phyloP scores from a whole-genome alignment of 1,140 invertebrate genomes.

The Dryas iulia region DNA sequence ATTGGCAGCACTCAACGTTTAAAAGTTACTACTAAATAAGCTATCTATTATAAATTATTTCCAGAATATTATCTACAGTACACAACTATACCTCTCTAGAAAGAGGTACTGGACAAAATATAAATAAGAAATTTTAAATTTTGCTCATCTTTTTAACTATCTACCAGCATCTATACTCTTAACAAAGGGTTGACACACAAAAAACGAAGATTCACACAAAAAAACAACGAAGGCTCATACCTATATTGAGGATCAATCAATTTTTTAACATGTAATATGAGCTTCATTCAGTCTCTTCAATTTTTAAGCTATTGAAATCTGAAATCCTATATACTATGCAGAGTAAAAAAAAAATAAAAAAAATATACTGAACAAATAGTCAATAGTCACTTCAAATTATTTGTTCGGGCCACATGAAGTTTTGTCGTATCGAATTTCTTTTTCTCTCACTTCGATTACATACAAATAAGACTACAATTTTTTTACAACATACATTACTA shows the following conservation, averaged over 20 bases:
- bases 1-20: too few relatives aligned
- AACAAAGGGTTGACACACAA: too few relatives aligned
- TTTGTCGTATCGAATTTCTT: conserved; percentile 65
- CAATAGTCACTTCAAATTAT: conserved; percentile 78
- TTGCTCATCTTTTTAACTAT: too few relatives aligned
- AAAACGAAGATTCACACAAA: too few relatives aligned
- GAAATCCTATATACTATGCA: conserved; percentile 65
- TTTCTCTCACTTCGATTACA: conserved; percentile 30
- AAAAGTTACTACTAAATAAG: too few relatives aligned
- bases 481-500: conserved; percentile 33
- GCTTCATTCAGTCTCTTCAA: background rate
- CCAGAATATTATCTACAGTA: too few relatives aligned
- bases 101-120: too few relatives aligned
- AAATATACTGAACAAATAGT: conserved; percentile 66
- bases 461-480: background rate
- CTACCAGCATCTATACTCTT: too few relatives aligned
- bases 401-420: conserved; percentile 69
- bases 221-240: background rate
- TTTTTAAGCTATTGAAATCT: conserved; percentile 50
- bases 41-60: too few relatives aligned
- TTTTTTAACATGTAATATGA: background rate
- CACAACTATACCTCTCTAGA: too few relatives aligned
- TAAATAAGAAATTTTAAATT: too few relatives aligned
- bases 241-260: background rate
- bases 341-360: conserved; percentile 70